Conservation (phyloP, 2,797 vertebrate species). For the Neopelma chrysocephalum region DNA sequence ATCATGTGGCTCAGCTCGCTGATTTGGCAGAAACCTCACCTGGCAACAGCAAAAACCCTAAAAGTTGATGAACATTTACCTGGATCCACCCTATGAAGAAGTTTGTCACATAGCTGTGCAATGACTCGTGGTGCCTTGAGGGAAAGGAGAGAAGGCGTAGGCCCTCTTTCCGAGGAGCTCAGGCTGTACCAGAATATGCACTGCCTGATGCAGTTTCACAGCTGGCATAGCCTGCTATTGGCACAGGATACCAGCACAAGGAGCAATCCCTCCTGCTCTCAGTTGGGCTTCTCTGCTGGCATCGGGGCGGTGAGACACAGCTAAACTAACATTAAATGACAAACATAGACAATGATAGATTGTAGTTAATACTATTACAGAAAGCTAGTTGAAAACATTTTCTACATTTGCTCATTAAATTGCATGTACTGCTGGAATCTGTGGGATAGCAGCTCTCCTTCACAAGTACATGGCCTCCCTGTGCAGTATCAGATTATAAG, state of each 20-base stretch:
- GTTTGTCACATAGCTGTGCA: fast-evolving
- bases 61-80: not conserved
- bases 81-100: not conserved
- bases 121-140: fast-evolving
- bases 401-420: not conserved
- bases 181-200: fast-evolving
- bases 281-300: not conserved
- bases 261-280: not conserved
- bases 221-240: too few relatives aligned
- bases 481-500: not conserved
- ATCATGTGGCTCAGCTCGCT: not conserved
- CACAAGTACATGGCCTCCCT: not conserved
- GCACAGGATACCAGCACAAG: not conserved
- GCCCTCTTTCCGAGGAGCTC: not conserved
- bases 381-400: not conserved
- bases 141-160: not conserved
- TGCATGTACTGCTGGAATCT: not conserved
- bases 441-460: not conserved
- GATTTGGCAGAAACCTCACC: not conserved
- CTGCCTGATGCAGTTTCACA: too few relatives aligned
- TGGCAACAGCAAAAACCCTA: not conserved
- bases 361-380: not conserved
- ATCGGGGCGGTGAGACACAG: fast-evolving
- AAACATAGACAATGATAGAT: not conserved
- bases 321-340: not conserved